A percentile compares a stretch with the other conserved stretches of the same genome.
phyloP scores from a whole-genome alignment of 2,797 vertebrate genomes.

The Rhynchotus rufescens region DNA sequence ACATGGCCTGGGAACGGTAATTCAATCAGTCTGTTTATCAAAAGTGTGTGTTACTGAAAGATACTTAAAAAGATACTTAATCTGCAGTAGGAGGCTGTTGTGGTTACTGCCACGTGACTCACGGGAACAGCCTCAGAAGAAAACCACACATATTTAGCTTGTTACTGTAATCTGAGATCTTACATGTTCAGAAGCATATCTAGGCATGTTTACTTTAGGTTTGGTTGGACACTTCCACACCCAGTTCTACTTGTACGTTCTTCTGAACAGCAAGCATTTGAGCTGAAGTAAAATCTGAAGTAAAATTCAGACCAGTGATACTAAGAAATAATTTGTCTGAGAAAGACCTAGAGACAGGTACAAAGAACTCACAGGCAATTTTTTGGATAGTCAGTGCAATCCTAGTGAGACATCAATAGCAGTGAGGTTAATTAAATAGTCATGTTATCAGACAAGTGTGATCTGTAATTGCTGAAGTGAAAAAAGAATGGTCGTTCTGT shows the following conservation, averaged over 20 bases:
- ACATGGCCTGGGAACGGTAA: not conserved
- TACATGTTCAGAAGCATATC: not conserved
- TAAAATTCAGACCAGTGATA: not conserved
- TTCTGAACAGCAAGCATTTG: not conserved
- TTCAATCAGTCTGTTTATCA: constrained; percentile 32
- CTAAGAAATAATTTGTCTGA: not conserved
- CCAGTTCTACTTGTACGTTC: not conserved
- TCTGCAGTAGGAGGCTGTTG: constrained; percentile 13
- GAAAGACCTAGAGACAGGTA: not conserved
- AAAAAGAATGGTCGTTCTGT: not conserved
- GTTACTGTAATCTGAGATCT: not conserved
- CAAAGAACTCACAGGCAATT: not conserved
- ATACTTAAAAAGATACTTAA: not conserved
- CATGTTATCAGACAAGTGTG: not conserved
- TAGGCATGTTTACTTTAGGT: constrained; percentile 29
- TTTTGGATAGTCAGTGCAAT: not conserved
- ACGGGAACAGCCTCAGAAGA: constrained; percentile 11
- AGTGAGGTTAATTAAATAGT: not conserved
- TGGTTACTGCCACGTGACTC: constrained; percentile 34
- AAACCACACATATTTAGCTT: not conserved
- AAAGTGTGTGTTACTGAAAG: constrained; percentile 31
- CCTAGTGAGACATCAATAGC: not conserved
- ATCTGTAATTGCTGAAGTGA: not conserved
- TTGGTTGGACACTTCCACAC: not conserved
- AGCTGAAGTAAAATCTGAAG: too few species aligned